Base-by-base conservation (phyloP, 2,113 vertebrate species). In the Nothobranchius kuhntae region DNA sequence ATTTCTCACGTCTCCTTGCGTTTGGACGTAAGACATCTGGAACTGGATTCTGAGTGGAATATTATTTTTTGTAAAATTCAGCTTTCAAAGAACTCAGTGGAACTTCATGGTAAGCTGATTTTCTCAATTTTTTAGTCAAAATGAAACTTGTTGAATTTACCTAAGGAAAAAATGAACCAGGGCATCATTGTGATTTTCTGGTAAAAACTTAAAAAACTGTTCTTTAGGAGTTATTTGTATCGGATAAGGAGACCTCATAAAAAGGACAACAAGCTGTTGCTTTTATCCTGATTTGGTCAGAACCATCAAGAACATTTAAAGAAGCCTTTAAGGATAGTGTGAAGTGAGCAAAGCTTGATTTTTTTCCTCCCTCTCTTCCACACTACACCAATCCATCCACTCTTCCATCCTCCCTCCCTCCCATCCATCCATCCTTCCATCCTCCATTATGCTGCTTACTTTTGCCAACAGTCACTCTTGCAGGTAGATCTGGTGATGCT, bases 81-180 rank as follows among this genome's bases (percentile, higher is more conserved):
- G 42, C 58, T 52, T 57, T 78, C 73, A 77, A 70, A 61, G 38
- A 38, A 40, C 46, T 48, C 24, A n/a, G 9, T 14, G 61, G 60
- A 46, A 67, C 62, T 30, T 68, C 65, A 80, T 77, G 89, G 89
- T 89, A 68, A 84, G 84, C 17, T 48, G 54, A 48, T 68, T 77
- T 38, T 44, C 46, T 52, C 38, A 47, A 1, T 56, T 51, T 14
- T 58, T 53, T 26, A 17, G 30, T 30, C 2, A 30, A 30, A 3
- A 12, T 12, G 14, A 51, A 61, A 88, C 84, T 86, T 89, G 82
- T 82, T 88, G 88, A 85, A 83, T 13, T 40, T 9, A 40, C 6
- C 38, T 40, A 1, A 38, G 9, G 38, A 40, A 40, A 40, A 9
- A 40, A 7, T 40, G 38, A 30, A 30, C 30, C 30, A 30, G 3